Conservation (phyloP, 2,797 vertebrate genomes). For the Steatocranus sp. region DNA sequence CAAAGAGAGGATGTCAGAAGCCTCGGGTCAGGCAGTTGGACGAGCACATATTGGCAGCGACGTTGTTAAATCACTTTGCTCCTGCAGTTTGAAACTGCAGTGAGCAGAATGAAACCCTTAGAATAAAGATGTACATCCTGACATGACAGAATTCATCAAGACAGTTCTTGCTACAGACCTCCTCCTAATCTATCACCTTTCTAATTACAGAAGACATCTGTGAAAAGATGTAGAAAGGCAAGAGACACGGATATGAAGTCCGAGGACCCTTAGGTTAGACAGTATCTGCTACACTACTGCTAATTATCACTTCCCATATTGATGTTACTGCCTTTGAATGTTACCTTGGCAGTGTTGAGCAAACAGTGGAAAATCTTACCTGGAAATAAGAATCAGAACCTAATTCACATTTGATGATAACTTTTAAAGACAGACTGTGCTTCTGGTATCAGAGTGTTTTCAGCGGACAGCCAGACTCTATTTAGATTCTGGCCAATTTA, state of each 20-base stretch:
- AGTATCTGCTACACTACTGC: conserved; percentile 56
- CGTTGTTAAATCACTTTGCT: conserved; percentile 46
- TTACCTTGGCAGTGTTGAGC: conserved; percentile 62
- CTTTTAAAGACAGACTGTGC: conserved; percentile 48
- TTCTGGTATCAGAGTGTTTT: conserved; percentile 19
- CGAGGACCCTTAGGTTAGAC: conserved; percentile 33
- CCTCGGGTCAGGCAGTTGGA: conserved; percentile 46
- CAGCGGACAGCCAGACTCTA: conserved; percentile 1
- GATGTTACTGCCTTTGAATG: conserved; percentile 48
- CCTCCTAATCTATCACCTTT: conserved; percentile 20
- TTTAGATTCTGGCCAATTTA: conserved; percentile 18
- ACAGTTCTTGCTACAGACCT: conserved; percentile 40
- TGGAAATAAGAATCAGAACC: conserved; percentile 39
- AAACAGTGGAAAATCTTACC: conserved; percentile 31
- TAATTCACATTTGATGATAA: conserved; percentile 33
- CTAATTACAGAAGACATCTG: conserved; percentile 22
- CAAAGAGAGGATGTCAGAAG: conserved; percentile 33
- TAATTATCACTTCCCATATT: conserved; percentile 57
- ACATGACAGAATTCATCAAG: conserved; percentile 16
- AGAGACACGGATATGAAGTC: conserved; percentile 25
- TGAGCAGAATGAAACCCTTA: conserved; percentile 33
- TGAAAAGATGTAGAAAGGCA: conserved; percentile 39
- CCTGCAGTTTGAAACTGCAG: conserved; percentile 34
- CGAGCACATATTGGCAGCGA: conserved; percentile 50
- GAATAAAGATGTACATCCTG: conserved; percentile 33